Conservation (phyloP, 2,797 vertebrate species). For the Numenius phaeopus region DNA sequence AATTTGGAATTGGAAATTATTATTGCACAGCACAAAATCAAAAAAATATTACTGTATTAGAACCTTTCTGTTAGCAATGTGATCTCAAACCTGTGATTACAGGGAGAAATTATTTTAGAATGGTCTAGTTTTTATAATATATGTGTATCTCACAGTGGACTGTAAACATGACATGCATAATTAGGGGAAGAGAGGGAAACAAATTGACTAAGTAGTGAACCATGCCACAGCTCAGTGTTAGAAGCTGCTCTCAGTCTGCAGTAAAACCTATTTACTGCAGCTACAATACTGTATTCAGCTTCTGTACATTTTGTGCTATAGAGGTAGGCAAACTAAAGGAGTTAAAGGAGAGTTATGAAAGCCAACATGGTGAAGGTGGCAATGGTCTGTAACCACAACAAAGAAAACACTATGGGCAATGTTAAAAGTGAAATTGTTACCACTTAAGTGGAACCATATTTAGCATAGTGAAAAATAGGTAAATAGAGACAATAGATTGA, state of each 20-base stretch:
- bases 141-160: neutral
- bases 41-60: neutral
- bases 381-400: neutral
- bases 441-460: neutral
- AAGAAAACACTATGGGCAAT: neutral
- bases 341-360: neutral
- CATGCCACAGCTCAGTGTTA: neutral
- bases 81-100: neutral
- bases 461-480: neutral
- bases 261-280: neutral
- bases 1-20: slow-evolving; percentile 31
- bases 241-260: neutral
- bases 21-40: neutral
- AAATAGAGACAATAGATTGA: neutral
- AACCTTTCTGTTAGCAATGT: neutral
- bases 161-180: slow-evolving; percentile 3
- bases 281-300: neutral
- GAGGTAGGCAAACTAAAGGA: neutral
- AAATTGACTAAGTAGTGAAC: neutral
- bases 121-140: neutral
- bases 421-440: neutral
- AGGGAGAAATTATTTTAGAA: neutral
- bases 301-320: neutral
- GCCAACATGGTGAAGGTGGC: neutral
- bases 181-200: neutral